Evolutionary conservation across 2,113 vertebrate genomes (phyloP).

Genomic region (Corythornis cristatus): DNA sequence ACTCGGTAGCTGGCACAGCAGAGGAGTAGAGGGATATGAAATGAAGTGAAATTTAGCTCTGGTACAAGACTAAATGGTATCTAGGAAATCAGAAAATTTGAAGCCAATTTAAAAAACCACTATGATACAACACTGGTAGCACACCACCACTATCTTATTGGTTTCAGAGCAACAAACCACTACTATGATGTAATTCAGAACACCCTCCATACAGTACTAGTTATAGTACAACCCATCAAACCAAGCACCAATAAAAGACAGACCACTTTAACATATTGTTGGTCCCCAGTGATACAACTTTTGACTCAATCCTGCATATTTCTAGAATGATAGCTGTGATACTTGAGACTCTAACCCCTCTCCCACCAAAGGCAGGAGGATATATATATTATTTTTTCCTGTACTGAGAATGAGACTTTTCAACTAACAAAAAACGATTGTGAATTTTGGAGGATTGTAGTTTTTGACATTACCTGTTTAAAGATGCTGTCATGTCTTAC

Average conservation of each 20-base stretch:
- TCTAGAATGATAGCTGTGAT: not conserved
- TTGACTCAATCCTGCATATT: not conserved
- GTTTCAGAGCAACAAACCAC: not conserved
- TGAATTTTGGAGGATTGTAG: slow-evolving; percentile 12
- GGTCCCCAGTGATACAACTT: not conserved
- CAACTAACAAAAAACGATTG: not conserved
- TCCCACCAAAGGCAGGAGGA: not conserved
- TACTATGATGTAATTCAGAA: not conserved
- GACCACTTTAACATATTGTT: not conserved
- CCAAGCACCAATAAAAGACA: not conserved
- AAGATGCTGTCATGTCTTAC: slow-evolving; percentile 90
- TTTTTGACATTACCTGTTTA: slow-evolving; percentile 84
- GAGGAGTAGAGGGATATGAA: not conserved
- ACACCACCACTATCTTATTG: not conserved
- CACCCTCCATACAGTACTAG: not conserved
- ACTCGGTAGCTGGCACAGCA: not conserved
- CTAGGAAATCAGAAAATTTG: not conserved
- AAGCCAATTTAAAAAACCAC: not conserved
- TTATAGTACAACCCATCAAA: not conserved
- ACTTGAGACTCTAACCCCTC: not conserved
- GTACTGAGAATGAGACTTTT: not conserved
- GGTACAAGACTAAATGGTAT: not conserved
- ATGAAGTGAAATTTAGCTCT: not conserved
- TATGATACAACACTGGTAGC: not conserved
- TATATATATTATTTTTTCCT: not conserved